Conservation (phyloP, 2,888 invertebrate genomes). For the Oscheius sp. region DNA sequence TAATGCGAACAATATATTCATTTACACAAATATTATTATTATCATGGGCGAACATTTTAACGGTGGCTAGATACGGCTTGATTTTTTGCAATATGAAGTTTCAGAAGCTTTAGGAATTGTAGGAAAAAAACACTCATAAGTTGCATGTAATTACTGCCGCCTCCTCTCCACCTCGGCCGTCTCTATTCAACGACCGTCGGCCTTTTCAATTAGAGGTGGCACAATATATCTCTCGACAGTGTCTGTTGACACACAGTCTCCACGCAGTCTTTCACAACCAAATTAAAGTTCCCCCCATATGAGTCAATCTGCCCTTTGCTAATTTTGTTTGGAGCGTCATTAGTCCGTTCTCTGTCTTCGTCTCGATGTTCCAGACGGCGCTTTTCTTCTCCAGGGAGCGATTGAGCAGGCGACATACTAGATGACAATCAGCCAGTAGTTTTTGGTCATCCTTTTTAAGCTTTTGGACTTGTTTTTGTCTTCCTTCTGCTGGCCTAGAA, state of each 20-base stretch:
- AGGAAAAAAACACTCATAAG: too few relatives aligned
- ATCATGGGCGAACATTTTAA: too few relatives aligned
- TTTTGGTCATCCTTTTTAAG: background rate
- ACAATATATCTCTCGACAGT: constrained; percentile 9
- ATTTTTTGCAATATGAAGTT: too few relatives aligned
- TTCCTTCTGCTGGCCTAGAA: background rate
- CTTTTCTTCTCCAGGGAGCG: constrained; percentile 20
- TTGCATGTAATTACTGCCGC: too few relatives aligned
- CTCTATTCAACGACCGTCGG: background rate
- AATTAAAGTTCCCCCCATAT: background rate
- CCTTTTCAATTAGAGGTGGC: constrained; percentile 27
- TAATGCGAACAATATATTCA: too few relatives aligned
- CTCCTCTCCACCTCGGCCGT: background rate
- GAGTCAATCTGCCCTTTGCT: background rate
- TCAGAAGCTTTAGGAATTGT: too few relatives aligned
- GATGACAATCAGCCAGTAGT: constrained; percentile 21
- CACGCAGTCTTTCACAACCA: background rate
- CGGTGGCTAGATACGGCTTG: too few relatives aligned
- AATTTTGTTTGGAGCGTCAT: too few relatives aligned
- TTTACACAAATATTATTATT: too few relatives aligned
- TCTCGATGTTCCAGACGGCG: too few relatives aligned
- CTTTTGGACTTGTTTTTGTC: background rate
- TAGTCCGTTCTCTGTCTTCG: too few relatives aligned
- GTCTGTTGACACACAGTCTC: constrained; percentile 5
- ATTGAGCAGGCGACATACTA: constrained; percentile 24